phyloP scores from a whole-genome alignment of 2,113 vertebrate genomes.

The Podarcis raffonei region DNA sequence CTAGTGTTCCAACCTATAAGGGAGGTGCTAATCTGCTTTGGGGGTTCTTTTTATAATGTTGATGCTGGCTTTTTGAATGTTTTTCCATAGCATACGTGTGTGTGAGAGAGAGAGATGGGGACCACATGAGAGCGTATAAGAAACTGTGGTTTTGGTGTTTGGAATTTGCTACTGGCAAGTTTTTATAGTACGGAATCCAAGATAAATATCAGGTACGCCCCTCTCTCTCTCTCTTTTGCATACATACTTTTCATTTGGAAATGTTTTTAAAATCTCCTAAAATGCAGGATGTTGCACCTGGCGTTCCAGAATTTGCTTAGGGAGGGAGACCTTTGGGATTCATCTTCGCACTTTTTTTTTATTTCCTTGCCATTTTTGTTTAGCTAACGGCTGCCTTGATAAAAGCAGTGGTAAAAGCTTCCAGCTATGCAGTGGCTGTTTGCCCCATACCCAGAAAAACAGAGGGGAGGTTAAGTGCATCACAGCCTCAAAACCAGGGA shows the following conservation, averaged over 20 bases:
- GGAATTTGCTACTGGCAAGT: conserved; percentile 75
- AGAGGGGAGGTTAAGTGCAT: neutral
- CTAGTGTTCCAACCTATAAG: conserved; percentile 55
- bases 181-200: conserved; percentile 65
- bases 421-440: neutral
- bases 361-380: conserved; percentile 30
- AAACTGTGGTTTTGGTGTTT: conserved; percentile 66
- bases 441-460: neutral
- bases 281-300: conserved; percentile 64
- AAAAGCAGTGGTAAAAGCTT: neutral
- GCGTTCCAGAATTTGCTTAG: conserved; percentile 54
- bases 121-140: conserved; percentile 48
- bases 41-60: conserved; percentile 70
- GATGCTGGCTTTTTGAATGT: conserved; percentile 70
- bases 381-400: neutral
- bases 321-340: neutral
- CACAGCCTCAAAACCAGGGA: neutral
- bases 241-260: conserved; percentile 63
- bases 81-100: conserved; percentile 63
- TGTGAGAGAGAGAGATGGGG: conserved; percentile 57
- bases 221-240: conserved; percentile 30
- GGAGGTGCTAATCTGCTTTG: conserved; percentile 69
- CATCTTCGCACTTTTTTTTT: conserved; percentile 33
- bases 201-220: conserved; percentile 64
- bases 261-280: conserved; percentile 56